Evolutionary conservation across 1,140 invertebrate species (phyloP), one percentile per base, ranked within the genome.

Genomic region (Andrena cerasifolii): DNA sequence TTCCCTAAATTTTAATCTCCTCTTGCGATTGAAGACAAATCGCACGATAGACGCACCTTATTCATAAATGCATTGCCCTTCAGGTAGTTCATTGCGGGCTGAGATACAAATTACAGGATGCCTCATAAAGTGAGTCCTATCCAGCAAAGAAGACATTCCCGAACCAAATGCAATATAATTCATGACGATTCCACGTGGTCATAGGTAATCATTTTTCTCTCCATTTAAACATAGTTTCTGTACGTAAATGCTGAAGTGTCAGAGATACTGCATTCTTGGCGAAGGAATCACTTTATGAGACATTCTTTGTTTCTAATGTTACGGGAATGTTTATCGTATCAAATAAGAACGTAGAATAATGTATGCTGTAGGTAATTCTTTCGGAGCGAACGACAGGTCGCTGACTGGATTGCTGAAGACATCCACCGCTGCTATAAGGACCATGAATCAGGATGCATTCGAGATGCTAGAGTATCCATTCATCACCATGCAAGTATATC

Each of bases 401-500:
- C 87, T 89, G 78, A 84, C 89, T 65, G 84, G 92, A 72, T 83
- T 88, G 18, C 21, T 92, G 75, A 91, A 89, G 79, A 88, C 91
- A 24, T 87, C 91, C 3, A 87, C 94, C 7, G 94, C 93, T 78
- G 90, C 95, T 79, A 89, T 95, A 72, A 91, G 94, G 61, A 93
- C 94, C 0, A 94, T 95, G 93, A 95, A 95, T 89, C 94, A 95
- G 80, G 95, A 96, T 68, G 94, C 94, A 62, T 91, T 96, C 80
- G 96, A 97, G 84, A 96, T 97, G 94, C 90, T 98, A 84, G 98
- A 99, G 90, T 99, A 98, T 92, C 98, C 98, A 0, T 99, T 99
- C 89, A 94, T 99, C 18, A 99, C 98, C 0, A 96, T 99, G 95
- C 95, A 96, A 2, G 96, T 96, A 83, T 98, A 97, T 91, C 98